Conservation (phyloP, 2,113 vertebrate species). For the Nansenia antarctica region DNA sequence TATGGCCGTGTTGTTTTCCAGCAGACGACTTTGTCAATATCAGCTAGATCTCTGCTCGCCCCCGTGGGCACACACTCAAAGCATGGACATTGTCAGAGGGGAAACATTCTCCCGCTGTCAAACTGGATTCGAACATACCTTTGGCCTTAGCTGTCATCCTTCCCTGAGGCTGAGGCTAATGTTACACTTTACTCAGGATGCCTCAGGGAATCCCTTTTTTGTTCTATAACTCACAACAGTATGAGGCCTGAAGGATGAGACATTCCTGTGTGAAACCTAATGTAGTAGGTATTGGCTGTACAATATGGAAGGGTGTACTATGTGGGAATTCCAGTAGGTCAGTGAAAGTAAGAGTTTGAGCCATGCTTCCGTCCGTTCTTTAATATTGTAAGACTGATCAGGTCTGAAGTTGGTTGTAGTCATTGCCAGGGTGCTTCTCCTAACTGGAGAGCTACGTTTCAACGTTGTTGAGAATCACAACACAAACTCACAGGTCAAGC, state of each 20-base stretch:
- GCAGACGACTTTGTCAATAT: constrained; percentile 33
- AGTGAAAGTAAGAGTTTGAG: too few relatives aligned
- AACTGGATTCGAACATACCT: background rate
- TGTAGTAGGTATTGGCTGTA: background rate
- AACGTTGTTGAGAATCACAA: too few relatives aligned
- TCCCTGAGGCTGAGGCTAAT: background rate
- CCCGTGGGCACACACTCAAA: constrained; percentile 22
- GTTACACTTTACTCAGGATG: background rate
- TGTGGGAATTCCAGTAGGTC: too few relatives aligned
- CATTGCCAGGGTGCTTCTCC: too few relatives aligned
- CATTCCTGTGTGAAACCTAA: background rate
- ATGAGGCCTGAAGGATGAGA: background rate
- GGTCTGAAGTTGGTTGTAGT: too few relatives aligned
- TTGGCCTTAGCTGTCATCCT: background rate
- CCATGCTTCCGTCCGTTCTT: too few relatives aligned
- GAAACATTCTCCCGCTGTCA: constrained; percentile 26
- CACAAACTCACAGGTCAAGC: too few relatives aligned
- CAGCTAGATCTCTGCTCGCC: constrained; percentile 10
- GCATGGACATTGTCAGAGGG: constrained; percentile 31
- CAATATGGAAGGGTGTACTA: too few relatives aligned
- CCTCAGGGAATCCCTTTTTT: background rate
- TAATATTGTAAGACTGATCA: too few relatives aligned
- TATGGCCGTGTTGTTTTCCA: constrained; percentile 42
- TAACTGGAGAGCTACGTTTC: too few relatives aligned
- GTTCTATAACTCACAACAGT: background rate